These are phyloP conservation scores for Spinus olivaceus DNA, from an alignment of 2,797 vertebrate genomes.

Conservation along the genomic window DNA sequence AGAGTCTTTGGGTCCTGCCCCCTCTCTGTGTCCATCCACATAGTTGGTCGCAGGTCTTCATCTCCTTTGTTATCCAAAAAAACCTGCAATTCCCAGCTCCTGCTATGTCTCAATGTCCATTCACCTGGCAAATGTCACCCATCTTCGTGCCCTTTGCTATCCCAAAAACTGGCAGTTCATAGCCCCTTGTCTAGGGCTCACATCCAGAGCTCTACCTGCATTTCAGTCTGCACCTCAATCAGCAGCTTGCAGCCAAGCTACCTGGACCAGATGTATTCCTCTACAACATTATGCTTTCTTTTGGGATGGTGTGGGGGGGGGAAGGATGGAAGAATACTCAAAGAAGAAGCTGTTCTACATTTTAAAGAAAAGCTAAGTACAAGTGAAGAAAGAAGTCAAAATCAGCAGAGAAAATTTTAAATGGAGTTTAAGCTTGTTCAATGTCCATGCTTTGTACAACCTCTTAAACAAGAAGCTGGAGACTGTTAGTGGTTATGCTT, in stretches of 20 bases:
- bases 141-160: not conserved
- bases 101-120: not conserved
- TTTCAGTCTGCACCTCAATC: not conserved
- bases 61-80: not conserved
- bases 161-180: not conserved
- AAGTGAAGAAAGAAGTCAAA: not conserved
- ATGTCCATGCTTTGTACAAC: not conserved
- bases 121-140: not conserved
- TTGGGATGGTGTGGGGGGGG: fast-evolving
- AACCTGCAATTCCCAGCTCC: not conserved
- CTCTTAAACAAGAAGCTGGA: not conserved
- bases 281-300: not conserved
- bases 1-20: not conserved
- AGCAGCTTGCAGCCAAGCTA: not conserved
- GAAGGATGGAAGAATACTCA: fast-evolving
- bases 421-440: not conserved
- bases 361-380: not conserved
- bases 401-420: not conserved
- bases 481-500: not conserved
- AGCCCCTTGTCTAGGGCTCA: not conserved
- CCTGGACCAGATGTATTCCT: not conserved
- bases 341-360: not conserved
- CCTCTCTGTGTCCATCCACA: not conserved
- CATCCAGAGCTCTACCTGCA: not conserved
- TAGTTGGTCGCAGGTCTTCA: fast-evolving